Conservation (phyloP, 2,797 vertebrate species). For the Premnoplex brunnescens region DNA sequence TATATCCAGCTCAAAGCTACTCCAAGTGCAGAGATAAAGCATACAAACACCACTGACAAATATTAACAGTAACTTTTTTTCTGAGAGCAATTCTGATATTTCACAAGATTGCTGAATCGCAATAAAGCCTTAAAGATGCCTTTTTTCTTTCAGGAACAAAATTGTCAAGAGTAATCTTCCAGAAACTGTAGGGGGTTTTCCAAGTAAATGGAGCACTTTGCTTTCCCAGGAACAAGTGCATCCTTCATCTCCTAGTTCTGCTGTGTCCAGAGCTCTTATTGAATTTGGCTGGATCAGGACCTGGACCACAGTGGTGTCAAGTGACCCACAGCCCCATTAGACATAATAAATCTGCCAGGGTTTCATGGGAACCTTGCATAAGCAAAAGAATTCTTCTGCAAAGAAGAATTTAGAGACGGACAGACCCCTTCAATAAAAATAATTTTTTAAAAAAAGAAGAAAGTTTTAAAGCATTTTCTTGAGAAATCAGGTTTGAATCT, state of each 20-base stretch:
- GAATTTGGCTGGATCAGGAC: background rate
- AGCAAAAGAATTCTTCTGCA: background rate
- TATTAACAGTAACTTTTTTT: background rate
- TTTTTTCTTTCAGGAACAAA: background rate
- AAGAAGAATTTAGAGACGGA: background rate
- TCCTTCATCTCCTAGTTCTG: background rate
- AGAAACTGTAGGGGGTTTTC: background rate
- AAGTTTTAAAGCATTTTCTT: background rate
- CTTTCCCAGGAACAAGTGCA: background rate
- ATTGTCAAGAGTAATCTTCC: background rate
- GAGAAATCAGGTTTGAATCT: background rate
- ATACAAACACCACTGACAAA: background rate
- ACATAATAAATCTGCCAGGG: background rate
- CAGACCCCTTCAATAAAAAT: background rate
- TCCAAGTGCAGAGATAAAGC: background rate
- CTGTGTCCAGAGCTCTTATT: background rate
- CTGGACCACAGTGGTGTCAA: background rate
- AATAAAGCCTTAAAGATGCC: background rate
- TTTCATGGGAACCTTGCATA: background rate
- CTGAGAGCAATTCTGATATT: background rate
- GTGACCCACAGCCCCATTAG: background rate
- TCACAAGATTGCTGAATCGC: background rate
- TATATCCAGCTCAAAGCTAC: background rate
- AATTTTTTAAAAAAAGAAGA: no score
- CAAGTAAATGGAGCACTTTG: background rate